Evolutionary conservation across 2,113 vertebrate species (phyloP).

Genomic region (Ophiodon elongatus): DNA sequence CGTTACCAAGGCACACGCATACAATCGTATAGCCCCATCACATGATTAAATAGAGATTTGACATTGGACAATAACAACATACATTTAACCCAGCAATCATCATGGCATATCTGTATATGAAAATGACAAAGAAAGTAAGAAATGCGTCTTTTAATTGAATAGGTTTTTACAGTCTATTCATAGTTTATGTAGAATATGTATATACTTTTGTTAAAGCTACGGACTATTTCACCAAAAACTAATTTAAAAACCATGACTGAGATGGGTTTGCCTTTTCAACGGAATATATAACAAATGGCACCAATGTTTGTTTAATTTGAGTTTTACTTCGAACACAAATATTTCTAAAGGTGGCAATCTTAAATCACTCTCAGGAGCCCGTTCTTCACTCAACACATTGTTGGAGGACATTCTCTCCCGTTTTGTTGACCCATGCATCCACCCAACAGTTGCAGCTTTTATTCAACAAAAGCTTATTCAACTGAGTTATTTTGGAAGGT

Average conservation of each 20-base stretch:
- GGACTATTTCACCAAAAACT: background rate
- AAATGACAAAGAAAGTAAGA: background rate
- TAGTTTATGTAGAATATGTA: background rate
- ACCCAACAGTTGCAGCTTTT: background rate
- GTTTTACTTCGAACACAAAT: background rate
- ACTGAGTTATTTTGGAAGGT: background rate
- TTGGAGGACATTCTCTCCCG: background rate
- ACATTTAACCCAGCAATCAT: background rate
- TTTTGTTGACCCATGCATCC: background rate
- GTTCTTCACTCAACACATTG: background rate
- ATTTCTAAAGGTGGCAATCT: background rate
- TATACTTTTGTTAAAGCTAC: background rate
- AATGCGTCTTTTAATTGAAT: background rate
- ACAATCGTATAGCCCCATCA: background rate
- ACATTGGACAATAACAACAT: background rate
- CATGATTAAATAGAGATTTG: background rate
- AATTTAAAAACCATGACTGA: background rate
- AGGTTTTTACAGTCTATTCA: background rate
- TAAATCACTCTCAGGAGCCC: background rate
- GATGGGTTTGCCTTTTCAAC: background rate
- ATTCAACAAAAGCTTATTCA: background rate
- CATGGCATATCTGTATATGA: background rate
- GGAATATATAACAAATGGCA: background rate
- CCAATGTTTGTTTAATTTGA: background rate
- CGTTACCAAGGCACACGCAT: too few species aligned